Conservation (phyloP, 2,888 invertebrate genomes). For the Rhorus exstirpatorius region DNA sequence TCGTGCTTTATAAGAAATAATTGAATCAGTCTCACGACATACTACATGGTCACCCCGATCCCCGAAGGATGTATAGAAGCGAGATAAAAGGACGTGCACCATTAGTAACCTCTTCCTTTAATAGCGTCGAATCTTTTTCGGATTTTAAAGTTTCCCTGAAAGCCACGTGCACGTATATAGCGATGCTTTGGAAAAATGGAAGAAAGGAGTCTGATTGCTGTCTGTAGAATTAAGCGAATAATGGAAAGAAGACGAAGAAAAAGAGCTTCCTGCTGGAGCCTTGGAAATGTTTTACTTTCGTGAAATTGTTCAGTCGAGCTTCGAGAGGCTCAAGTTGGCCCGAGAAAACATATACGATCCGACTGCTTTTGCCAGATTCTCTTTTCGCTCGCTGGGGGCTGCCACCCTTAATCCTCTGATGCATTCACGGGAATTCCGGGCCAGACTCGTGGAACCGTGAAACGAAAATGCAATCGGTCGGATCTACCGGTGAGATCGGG, state of each 20-base stretch:
- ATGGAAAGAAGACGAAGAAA: neutral
- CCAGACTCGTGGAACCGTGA: neutral
- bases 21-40: conserved; percentile 5
- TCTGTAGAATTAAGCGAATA: conserved; percentile 2
- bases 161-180: neutral
- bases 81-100: neutral
- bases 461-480: conserved; percentile 1
- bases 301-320: conserved; percentile 32
- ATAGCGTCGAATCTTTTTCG: conserved; percentile 1
- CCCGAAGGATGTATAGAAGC: neutral
- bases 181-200: no score
- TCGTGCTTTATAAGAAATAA: neutral
- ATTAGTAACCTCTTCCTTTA: neutral
- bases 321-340: conserved; percentile 44
- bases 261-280: conserved; percentile 10
- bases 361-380: conserved; percentile 28
- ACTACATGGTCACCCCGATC: neutral
- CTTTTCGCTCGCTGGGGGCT: neutral
- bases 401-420: conserved; percentile 40
- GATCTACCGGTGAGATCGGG: neutral
- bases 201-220: neutral
- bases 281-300: conserved; percentile 2
- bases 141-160: neutral
- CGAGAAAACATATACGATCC: conserved; percentile 36
- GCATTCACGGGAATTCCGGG: conserved; percentile 5